A percentile compares a stretch with the other conserved stretches of the same genome.
These are phyloP conservation scores for Phenganax stokvisi DNA, from an alignment of 92 coral and sea anemone genomes.

Conservation along the genomic window DNA sequence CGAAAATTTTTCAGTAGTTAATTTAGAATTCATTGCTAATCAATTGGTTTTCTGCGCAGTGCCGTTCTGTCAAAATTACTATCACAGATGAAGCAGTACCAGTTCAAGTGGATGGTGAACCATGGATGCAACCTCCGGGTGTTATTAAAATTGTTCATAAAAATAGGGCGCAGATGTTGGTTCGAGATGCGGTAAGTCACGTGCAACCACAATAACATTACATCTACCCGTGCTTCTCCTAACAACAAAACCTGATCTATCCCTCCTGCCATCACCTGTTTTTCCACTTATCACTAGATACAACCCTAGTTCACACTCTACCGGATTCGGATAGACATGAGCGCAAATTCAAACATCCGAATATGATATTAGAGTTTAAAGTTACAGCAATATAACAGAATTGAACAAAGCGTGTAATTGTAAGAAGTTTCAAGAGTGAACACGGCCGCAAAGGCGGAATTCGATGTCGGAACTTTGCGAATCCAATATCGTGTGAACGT, in stretches of 20 bases:
- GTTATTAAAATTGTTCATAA: constrained; percentile 94
- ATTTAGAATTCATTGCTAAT: background rate
- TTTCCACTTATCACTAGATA: no score
- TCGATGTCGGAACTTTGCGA: no score
- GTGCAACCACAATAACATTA: background rate
- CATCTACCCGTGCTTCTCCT: background rate
- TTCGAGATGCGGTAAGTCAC: constrained; percentile 82
- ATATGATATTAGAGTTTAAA: no score
- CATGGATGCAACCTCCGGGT: constrained; percentile 99
- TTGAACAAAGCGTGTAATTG: no score
- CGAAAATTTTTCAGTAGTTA: no score
- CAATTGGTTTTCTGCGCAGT: constrained; percentile 43
- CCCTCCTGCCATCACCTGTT: background rate
- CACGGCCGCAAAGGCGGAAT: no score
- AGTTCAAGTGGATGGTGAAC: constrained; percentile 96
- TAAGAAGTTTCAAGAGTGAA: no score
- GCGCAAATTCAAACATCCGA: no score
- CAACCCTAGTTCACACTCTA: no score
- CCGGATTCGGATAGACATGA: no score
- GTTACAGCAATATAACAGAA: no score
- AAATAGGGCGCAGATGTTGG: constrained; percentile 97
- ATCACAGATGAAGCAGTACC: constrained; percentile 89
- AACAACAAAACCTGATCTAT: background rate
- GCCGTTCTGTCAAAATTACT: constrained; percentile 90
- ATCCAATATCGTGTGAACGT: no score